Percentiles rank a stretch among this genome's conserved stretches.
These are phyloP conservation scores for Puntigrus tetrazona DNA, from an alignment of 2,113 vertebrate species.

Conservation along the genomic window DNA sequence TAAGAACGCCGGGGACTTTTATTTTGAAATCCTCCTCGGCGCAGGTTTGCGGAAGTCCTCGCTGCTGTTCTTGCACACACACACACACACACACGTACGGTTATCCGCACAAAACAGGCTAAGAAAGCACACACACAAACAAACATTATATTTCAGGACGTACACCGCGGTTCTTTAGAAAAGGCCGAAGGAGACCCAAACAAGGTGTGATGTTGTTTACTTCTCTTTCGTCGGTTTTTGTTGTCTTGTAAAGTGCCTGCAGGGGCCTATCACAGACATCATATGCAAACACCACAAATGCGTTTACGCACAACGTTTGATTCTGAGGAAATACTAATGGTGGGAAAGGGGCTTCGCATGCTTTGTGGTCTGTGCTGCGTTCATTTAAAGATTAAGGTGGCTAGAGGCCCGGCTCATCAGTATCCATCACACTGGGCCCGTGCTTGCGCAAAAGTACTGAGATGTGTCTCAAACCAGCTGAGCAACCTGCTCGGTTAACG, in stretches of 20 bases:
- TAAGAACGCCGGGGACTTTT: background rate
- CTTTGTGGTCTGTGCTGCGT: background rate
- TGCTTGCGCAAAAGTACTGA: background rate
- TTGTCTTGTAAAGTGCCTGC: background rate
- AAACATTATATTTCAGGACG: background rate
- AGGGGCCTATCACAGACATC: background rate
- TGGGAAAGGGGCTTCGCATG: background rate
- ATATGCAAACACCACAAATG: background rate
- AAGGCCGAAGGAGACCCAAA: background rate
- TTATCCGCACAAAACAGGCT: background rate
- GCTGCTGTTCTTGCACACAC: background rate
- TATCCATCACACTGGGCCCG: background rate
- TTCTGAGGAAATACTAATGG: background rate
- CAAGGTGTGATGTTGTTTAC: background rate
- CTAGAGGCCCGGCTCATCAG: background rate
- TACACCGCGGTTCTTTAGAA: background rate
- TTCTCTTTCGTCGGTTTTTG: background rate
- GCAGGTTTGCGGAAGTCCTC: constrained; percentile 19
- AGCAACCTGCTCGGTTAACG: background rate
- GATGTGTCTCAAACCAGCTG: background rate
- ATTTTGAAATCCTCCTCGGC: constrained; percentile 1
- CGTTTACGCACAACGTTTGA: background rate
- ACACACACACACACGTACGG: background rate
- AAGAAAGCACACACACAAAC: background rate
- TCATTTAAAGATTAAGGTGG: background rate